Evolutionary conservation across 2,113 vertebrate species (phyloP).

Genomic region (Alosa alosa): DNA sequence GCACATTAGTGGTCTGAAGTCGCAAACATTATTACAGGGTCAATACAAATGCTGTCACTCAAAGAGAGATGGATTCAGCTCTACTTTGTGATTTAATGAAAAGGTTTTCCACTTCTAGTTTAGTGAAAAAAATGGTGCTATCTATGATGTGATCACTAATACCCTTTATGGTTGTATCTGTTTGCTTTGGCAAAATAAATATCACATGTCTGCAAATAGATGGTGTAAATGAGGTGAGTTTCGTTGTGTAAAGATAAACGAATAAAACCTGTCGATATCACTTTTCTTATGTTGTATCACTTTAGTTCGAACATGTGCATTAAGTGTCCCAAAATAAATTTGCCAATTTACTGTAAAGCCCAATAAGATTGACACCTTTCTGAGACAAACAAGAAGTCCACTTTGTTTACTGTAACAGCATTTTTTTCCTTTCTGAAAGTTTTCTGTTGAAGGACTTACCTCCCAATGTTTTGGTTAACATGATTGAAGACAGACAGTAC

Average conservation of each 20-base stretch:
- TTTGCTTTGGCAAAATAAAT: background rate
- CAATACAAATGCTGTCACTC: constrained; percentile 69
- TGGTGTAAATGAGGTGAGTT: background rate
- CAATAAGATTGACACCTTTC: background rate
- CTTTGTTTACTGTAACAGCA: background rate
- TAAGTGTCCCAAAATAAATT: background rate
- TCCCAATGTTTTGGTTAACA: background rate
- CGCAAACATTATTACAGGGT: constrained; percentile 68
- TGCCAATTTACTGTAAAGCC: background rate
- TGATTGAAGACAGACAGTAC: background rate
- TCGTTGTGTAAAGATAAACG: background rate
- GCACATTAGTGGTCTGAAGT: constrained; percentile 64
- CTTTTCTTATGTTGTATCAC: background rate
- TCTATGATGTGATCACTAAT: background rate
- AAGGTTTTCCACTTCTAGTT: background rate
- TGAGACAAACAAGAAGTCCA: background rate
- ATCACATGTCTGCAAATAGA: constrained; percentile 9
- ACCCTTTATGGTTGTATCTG: background rate
- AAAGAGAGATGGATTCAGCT: constrained; percentile 48
- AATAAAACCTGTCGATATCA: background rate
- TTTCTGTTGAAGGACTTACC: background rate
- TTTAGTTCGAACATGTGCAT: background rate
- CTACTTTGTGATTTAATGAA: constrained; percentile 7
- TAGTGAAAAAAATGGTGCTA: background rate
- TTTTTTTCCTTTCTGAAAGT: background rate